Conservation (phyloP, 2,113 vertebrate species). For the Parus major region DNA sequence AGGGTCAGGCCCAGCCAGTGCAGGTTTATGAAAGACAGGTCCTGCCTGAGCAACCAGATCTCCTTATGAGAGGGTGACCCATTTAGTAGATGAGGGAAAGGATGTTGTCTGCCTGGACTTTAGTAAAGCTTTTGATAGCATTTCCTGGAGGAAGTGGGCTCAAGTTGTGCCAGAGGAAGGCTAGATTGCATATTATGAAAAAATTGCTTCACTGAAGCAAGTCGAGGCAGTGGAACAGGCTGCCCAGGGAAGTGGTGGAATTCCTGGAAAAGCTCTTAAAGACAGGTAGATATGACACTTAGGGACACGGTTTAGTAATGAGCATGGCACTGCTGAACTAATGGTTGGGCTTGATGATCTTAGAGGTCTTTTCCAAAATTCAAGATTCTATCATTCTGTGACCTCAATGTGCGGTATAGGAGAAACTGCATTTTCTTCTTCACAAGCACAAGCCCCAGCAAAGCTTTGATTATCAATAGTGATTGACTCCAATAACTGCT, state of each 20-base stretch:
- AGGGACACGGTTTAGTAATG: background rate
- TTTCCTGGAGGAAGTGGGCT: background rate
- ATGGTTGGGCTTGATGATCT: background rate
- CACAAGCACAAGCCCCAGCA: background rate
- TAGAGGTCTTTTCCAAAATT: background rate
- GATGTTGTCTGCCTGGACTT: background rate
- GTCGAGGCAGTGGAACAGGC: background rate
- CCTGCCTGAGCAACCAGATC: background rate
- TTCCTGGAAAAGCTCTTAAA: background rate
- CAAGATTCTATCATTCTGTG: background rate
- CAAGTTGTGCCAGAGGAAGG: background rate
- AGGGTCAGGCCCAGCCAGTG: background rate
- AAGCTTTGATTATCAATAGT: conserved; percentile 44
- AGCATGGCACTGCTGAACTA: background rate
- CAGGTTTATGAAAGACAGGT: background rate
- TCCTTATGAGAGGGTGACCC: background rate
- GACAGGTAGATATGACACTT: background rate
- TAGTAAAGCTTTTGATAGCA: background rate
- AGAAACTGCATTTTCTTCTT: conserved; percentile 44
- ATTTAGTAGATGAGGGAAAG: background rate
- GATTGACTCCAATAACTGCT: conserved; percentile 28
- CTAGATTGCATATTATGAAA: background rate
- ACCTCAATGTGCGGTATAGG: background rate
- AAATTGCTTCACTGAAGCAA: background rate
- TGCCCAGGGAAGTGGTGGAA: background rate